Evolutionary conservation across 2,888 invertebrate genomes (phyloP), one percentile per base, ranked within the genome.

Genomic region (Lissocephala sabroskyi): DNA sequence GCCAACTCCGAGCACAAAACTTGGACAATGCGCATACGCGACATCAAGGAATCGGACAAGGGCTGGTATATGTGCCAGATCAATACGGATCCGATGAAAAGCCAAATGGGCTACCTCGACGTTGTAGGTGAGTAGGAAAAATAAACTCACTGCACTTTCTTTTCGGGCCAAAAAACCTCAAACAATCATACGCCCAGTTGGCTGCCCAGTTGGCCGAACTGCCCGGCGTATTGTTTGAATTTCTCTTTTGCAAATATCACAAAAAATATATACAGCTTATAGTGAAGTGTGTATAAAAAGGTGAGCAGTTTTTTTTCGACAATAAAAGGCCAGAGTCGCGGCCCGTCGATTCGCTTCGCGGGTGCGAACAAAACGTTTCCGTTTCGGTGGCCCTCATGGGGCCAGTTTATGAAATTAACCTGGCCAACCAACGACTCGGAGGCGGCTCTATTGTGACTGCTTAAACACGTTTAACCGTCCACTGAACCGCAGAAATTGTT

Each of bases 61-160:
- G 95, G 95, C 43, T 90, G 91, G 85, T 95, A 85, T 57, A 85
- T 85, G 85, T 85, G 85, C 79, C 85, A 85, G 79, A 85, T 85
- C 52, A 85, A 85, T 77, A 85, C 85, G 53, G 85, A 85, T 75
- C 85, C 85, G 43, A 85, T 85, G 85, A 85, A 85, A 62, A 84
- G 92, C 80, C 95, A 95, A 86, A 89, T 92, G 65, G 94, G 95
- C 43, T 94, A 92, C 82, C 86, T 96, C 62, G 91, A 95, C 81
- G 94, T 96, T 68, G 94, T 95, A 44, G 95, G 96, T 95, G 85
- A 89, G 77, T 63, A 16, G 7, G 6, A 50, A 23, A 9, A 14
- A 30, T 41, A 32, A 29, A 41, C 23, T 32, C 33, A 41, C 54
- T 48, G 49, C n/a, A 26, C 44, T 17, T 44, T 59, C 65, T 62